These are phyloP conservation scores for Anarsia innoxiella DNA, from an alignment of 2,888 invertebrate species.

Conservation along the genomic window DNA sequence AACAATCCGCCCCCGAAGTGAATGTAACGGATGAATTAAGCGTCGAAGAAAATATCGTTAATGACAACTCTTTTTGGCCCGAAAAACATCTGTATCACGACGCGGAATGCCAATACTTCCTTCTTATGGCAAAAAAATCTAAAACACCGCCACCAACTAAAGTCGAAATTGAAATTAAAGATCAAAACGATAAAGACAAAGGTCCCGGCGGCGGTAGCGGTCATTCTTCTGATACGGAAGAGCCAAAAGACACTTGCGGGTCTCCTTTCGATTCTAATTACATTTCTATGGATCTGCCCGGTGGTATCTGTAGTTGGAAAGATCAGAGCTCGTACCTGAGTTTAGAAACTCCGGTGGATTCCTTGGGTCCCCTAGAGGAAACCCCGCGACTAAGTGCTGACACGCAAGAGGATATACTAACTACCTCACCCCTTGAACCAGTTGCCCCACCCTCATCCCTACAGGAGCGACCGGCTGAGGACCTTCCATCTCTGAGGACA, in stretches of 20 bases:
- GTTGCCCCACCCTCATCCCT: conserved; percentile 53
- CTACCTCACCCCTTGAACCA: conserved; percentile 59
- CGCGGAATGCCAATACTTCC: conserved; percentile 78
- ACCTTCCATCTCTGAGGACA: conserved; percentile 42
- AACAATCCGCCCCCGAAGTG: conserved; percentile 10
- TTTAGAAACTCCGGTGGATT: conserved; percentile 65
- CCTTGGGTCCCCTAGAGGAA: conserved; percentile 30
- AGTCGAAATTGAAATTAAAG: conserved; percentile 36
- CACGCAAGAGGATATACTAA: conserved; percentile 70
- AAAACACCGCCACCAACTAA: conserved; percentile 38
- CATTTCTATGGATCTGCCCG: conserved; percentile 83
- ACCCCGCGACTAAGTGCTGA: conserved; percentile 30
- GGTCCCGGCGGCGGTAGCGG: conserved; percentile 77
- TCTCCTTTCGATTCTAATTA: conserved; percentile 74
- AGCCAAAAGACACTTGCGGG: conserved; percentile 38
- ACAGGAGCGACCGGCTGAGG: conserved; percentile 54
- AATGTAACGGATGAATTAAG: conserved; percentile 20
- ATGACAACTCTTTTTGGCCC: conserved; percentile 76
- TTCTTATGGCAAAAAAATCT: conserved; percentile 62
- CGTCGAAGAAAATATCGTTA: conserved; percentile 44
- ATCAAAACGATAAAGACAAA: conserved; percentile 76
- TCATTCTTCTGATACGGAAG: conserved; percentile 63
- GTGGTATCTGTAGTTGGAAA: conserved; percentile 87
- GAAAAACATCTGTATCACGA: conserved; percentile 78
- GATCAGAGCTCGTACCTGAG: conserved; percentile 86